Conservation (phyloP, 2,888 invertebrate genomes). For the Litoditis marina region DNA sequence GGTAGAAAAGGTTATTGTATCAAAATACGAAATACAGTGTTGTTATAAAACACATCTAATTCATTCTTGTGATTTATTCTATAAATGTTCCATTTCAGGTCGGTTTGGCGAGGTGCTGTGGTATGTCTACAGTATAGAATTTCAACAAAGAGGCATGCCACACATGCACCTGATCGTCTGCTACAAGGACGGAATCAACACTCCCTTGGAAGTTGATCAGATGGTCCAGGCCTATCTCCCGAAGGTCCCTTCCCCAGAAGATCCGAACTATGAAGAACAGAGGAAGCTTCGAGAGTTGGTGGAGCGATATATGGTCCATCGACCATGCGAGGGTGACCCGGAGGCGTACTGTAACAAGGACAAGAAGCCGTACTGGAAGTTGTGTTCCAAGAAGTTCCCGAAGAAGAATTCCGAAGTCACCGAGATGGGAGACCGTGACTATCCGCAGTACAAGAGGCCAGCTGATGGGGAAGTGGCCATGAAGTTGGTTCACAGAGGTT, state of each 20-base stretch:
- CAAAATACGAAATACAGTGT: too few species aligned
- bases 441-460: slow-evolving; percentile 1
- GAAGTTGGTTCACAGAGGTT: too few species aligned
- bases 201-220: slow-evolving; percentile 5
- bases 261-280: neutral
- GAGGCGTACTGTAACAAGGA: slow-evolving; percentile 10
- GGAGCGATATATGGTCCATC: slow-evolving; percentile 10
- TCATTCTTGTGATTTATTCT: too few species aligned
- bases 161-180: slow-evolving; percentile 12
- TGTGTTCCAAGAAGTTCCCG: slow-evolving; percentile 9
- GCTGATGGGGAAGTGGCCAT: neutral
- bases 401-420: neutral
- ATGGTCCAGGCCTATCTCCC: slow-evolving; percentile 6
- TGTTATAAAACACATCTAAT: too few species aligned
- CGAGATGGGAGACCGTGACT: neutral
- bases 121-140: slow-evolving; percentile 12
- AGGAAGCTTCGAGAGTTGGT: neutral
- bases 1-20: too few species aligned
- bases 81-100: slow-evolving; percentile 4
- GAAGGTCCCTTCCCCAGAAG: neutral
- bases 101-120: slow-evolving; percentile 10
- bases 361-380: slow-evolving; percentile 6
- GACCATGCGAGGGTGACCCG: slow-evolving; percentile 5
- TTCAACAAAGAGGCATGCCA: slow-evolving; percentile 20
- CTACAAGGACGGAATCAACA: slow-evolving; percentile 3